phyloP scores from a whole-genome alignment of 2,113 vertebrate species.

The Cololabis saira region DNA sequence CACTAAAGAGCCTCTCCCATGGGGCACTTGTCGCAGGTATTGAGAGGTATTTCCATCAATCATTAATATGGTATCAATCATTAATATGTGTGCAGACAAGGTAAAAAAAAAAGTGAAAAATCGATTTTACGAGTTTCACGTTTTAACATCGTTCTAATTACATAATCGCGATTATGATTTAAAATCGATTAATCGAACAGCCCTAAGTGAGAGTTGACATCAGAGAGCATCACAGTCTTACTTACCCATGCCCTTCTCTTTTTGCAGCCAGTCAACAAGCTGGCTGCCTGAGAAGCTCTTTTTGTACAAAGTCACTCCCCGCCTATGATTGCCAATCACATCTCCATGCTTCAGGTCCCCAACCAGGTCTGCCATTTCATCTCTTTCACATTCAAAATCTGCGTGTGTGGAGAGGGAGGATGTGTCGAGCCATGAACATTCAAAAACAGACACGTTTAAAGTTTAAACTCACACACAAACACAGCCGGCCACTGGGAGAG shows the following conservation, averaged over 20 bases:
- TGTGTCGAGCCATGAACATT: constrained; percentile 12
- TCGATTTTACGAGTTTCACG: too few relatives aligned
- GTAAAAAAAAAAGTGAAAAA: too few relatives aligned
- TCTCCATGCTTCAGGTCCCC: constrained; percentile 69
- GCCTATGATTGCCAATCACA: constrained; percentile 74
- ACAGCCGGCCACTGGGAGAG: not conserved
- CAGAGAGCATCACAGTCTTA: constrained; percentile 24
- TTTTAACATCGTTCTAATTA: too few relatives aligned
- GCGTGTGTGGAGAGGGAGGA: constrained; percentile 13
- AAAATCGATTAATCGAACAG: too few relatives aligned
- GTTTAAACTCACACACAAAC: not conserved
- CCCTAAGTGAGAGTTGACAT: not conserved
- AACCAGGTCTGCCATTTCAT: constrained; percentile 74
- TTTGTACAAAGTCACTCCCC: constrained; percentile 70
- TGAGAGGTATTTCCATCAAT: too few relatives aligned
- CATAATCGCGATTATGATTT: too few relatives aligned
- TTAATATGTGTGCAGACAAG: too few relatives aligned
- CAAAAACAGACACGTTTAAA: constrained; percentile 28
- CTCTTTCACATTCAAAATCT: constrained; percentile 78
- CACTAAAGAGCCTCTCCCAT: too few relatives aligned
- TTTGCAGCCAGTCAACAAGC: constrained; percentile 76
- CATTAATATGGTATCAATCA: too few relatives aligned
- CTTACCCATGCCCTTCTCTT: constrained; percentile 74
- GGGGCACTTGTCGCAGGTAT: too few relatives aligned
- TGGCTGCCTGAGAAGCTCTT: constrained; percentile 75